phyloP scores from a whole-genome alignment of 2,888 invertebrate species.

The Aromia moschata region DNA sequence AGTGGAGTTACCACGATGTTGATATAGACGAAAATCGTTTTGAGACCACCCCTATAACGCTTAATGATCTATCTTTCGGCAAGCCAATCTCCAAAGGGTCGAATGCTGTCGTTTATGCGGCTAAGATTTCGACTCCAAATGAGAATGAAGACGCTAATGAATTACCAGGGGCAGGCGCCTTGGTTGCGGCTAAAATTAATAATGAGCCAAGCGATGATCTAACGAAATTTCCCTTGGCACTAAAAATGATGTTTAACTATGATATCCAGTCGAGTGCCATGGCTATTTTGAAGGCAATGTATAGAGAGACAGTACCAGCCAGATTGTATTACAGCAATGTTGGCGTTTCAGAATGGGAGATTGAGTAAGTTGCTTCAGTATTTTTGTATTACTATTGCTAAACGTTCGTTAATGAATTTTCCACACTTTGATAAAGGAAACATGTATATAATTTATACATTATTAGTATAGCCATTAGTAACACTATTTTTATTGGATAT shows the following conservation, averaged over 20 bases:
- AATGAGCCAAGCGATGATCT: slow-evolving; percentile 39
- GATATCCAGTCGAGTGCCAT: slow-evolving; percentile 83
- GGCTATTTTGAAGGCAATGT: slow-evolving; percentile 81
- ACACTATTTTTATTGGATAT: too few relatives aligned
- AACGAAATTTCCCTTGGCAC: slow-evolving; percentile 72
- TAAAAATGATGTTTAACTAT: slow-evolving; percentile 94
- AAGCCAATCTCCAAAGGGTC: slow-evolving; percentile 81
- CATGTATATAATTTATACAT: too few relatives aligned
- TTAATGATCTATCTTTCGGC: slow-evolving; percentile 74
- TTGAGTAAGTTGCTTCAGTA: slow-evolving; percentile 60
- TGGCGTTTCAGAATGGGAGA: slow-evolving; percentile 68
- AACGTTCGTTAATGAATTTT: too few relatives aligned
- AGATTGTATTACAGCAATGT: slow-evolving; percentile 63
- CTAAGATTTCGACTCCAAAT: slow-evolving; percentile 63
- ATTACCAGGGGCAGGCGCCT: background rate
- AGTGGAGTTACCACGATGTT: slow-evolving; percentile 65
- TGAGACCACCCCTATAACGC: slow-evolving; percentile 62
- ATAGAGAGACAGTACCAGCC: slow-evolving; percentile 83
- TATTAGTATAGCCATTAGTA: too few relatives aligned
- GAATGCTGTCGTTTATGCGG: slow-evolving; percentile 82
- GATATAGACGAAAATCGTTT: slow-evolving; percentile 60
- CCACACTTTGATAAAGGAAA: too few relatives aligned
- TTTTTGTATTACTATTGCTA: too few relatives aligned
- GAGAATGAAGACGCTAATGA: slow-evolving; percentile 9
- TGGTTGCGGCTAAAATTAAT: slow-evolving; percentile 17